Evolutionary conservation across 2,113 vertebrate genomes (phyloP).

Genomic region (Actenoides hombroni): DNA sequence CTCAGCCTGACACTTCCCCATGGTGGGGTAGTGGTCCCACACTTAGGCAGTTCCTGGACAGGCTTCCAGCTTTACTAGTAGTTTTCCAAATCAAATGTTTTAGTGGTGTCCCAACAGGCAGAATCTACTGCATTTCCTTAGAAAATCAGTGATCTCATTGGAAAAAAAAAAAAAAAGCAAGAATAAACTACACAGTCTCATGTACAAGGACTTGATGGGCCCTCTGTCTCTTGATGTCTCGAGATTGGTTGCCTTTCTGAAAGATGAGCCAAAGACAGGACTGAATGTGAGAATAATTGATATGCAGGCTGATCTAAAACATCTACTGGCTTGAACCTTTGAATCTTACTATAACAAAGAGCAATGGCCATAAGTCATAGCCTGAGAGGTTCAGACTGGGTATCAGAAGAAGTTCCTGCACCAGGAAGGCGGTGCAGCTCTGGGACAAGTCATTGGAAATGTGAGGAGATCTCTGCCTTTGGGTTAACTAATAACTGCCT

Average conservation of each 20-base stretch:
- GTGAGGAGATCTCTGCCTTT: neutral
- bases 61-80: neutral
- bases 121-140: neutral
- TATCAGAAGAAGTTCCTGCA: fast-evolving
- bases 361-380: neutral
- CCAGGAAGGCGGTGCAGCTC: neutral
- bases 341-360: neutral
- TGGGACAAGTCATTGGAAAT: neutral
- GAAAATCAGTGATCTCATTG: neutral
- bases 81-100: neutral
- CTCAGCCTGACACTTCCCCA: neutral
- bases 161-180: neutral
- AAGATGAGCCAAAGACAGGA: neutral
- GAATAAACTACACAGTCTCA: neutral
- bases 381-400: neutral
- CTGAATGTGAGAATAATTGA: neutral
- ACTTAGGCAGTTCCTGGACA: neutral
- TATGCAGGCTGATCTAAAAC: neutral
- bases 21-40: neutral
- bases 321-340: neutral
- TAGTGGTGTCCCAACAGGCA: neutral
- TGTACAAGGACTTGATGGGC: too few species aligned
- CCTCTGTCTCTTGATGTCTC: neutral
- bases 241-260: neutral
- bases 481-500: neutral